These are phyloP conservation scores for Lasiommata megera DNA, from an alignment of 2,888 invertebrate species.

Conservation along the genomic window DNA sequence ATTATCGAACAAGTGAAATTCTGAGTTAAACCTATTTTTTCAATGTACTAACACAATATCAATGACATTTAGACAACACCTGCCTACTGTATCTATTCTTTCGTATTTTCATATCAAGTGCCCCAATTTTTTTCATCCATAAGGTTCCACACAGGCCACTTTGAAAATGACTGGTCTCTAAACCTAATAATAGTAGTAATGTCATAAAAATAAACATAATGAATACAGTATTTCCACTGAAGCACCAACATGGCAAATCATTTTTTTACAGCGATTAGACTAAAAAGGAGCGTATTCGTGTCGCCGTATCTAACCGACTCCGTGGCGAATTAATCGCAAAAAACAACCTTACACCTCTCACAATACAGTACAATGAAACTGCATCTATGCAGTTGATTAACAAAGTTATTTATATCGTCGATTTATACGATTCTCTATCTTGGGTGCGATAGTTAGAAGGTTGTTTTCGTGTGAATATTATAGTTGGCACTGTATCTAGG, in stretches of 20 bases:
- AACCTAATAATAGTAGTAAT: conserved; percentile 5
- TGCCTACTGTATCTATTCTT: no score
- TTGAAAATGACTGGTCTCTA: neutral
- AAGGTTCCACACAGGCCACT: neutral
- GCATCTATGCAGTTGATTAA: conserved; percentile 30
- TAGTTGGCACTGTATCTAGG: conserved; percentile 56
- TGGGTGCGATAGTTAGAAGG: conserved; percentile 12
- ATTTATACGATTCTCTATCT: conserved; percentile 34
- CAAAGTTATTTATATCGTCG: conserved; percentile 12
- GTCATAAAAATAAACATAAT: conserved; percentile 21
- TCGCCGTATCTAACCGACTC: conserved; percentile 63
- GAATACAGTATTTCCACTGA: conserved; percentile 28
- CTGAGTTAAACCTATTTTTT: no score
- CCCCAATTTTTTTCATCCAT: no score
- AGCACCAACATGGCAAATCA: conserved; percentile 35
- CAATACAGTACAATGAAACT: conserved; percentile 27
- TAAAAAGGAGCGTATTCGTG: conserved; percentile 72
- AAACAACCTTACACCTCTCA: conserved; percentile 33
- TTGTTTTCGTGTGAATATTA: conserved; percentile 11
- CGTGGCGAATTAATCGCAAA: conserved; percentile 34
- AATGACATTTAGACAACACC: no score
- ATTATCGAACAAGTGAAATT: no score
- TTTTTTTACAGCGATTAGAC: conserved; percentile 60
- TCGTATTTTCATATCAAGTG: no score
- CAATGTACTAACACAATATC: no score